A percentile compares a stretch with the other conserved stretches of the same genome.
Conservation (phyloP, 2,113 vertebrate genomes). For the Chloropsis cyanopogon region DNA sequence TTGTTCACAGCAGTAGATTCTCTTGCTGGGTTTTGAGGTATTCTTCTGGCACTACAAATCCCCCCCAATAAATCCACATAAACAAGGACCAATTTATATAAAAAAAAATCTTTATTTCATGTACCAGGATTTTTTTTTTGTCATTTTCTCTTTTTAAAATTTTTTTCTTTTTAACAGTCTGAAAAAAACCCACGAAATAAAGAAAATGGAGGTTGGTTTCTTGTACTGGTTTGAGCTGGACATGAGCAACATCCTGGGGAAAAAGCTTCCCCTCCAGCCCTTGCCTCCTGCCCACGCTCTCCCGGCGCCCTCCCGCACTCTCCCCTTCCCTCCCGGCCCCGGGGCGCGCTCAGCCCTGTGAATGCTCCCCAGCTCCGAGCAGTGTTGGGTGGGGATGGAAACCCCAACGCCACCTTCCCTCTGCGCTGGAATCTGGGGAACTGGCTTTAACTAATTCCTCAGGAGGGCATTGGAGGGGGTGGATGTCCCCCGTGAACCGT, state of each 20-base stretch:
- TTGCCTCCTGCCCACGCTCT: neutral
- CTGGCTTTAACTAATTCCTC: neutral
- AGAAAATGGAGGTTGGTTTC: conserved; percentile 76
- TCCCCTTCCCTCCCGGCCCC: neutral
- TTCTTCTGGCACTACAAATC: neutral
- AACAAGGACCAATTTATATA: conserved; percentile 58
- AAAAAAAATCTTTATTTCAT: conserved; percentile 82
- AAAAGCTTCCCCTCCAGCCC: conserved; percentile 44
- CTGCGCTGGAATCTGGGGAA: neutral
- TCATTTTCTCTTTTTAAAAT: conserved; percentile 79
- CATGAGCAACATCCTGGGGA: conserved; percentile 63
- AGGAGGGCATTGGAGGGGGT: neutral
- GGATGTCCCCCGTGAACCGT: neutral
- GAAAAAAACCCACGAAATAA: conserved; percentile 77
- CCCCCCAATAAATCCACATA: conserved; percentile 36
- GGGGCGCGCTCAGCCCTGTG: neutral
- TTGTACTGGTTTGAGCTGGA: conserved; percentile 73
- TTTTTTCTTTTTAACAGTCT: conserved; percentile 83
- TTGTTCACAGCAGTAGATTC: neutral
- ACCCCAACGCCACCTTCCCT: neutral
- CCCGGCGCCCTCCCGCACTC: neutral
- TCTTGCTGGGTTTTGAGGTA: neutral
- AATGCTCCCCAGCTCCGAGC: neutral
- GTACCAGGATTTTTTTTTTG: conserved; percentile 80
- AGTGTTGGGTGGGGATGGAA: neutral